Evolutionary conservation across 2,797 vertebrate genomes (phyloP).

Genomic region (Fistularia commersonii): DNA sequence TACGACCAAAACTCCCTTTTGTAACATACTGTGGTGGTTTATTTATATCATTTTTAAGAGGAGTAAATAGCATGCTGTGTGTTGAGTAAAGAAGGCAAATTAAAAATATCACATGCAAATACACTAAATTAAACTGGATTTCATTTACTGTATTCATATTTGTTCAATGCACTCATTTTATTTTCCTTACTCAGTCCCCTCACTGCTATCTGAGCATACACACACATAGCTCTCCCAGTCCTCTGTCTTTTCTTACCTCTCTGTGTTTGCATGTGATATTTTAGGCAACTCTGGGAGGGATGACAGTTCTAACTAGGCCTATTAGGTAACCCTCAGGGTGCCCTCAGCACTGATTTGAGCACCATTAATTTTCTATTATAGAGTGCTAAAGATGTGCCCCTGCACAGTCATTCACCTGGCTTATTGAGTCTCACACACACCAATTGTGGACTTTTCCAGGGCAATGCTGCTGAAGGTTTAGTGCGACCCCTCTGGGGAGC

Average conservation of each 20-base stretch:
- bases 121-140: no score
- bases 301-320: constrained; percentile 86
- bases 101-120: no score
- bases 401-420: constrained; percentile 85
- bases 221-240: constrained; percentile 11
- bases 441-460: constrained; percentile 86
- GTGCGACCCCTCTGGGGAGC: constrained; percentile 88
- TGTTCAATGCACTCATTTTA: not conserved
- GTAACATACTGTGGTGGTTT: no score
- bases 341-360: constrained; percentile 88
- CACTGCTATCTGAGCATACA: not conserved
- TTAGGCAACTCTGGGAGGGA: constrained; percentile 79
- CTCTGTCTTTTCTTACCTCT: constrained; percentile 49
- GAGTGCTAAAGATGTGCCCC: constrained; percentile 90
- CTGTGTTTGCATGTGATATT: constrained; percentile 78
- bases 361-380: constrained; percentile 97
- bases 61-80: no score
- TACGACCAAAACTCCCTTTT: no score
- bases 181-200: not conserved
- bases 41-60: no score
- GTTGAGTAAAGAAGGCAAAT: no score
- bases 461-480: constrained; percentile 83
- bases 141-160: no score
- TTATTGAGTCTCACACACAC: constrained; percentile 88
- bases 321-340: constrained; percentile 91